Conservation (phyloP, 2,797 vertebrate genomes). For the Rhabdophis nuchalis region DNA sequence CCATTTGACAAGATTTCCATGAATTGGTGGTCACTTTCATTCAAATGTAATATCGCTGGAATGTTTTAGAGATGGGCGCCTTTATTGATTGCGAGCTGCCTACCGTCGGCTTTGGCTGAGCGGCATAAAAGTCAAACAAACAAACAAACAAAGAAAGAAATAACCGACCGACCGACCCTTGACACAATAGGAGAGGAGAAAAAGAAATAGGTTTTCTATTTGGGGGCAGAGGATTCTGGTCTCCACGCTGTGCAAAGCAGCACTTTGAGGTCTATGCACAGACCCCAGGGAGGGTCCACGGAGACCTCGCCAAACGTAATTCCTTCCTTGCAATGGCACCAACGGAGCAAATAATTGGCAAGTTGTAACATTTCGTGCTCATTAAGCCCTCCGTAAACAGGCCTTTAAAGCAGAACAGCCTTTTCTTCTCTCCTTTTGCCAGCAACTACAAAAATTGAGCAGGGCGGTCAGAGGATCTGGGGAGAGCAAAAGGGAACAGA, state of each 20-base stretch:
- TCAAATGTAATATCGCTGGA: not conserved
- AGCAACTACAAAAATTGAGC: not conserved
- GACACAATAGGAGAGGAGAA: not conserved
- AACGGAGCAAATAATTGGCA: slow-evolving; percentile 66
- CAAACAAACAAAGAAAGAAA: not conserved
- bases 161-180: not conserved
- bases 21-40: not conserved
- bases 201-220: not conserved
- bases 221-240: not conserved
- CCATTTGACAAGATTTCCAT: not conserved
- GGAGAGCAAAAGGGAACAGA: not conserved
- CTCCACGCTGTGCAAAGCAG: not conserved
- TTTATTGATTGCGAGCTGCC: not conserved
- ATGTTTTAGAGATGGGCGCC: not conserved
- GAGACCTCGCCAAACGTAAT: slow-evolving; percentile 29
- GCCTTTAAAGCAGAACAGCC: not conserved
- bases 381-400: slow-evolving; percentile 46
- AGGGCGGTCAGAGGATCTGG: not conserved
- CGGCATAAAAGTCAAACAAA: not conserved
- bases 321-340: slow-evolving; percentile 46
- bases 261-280: accelerated
- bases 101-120: not conserved
- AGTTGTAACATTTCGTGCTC: slow-evolving; percentile 65
- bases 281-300: not conserved
- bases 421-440: not conserved